Conservation (phyloP, 2,113 vertebrate genomes). For the Tringa solitaria region DNA sequence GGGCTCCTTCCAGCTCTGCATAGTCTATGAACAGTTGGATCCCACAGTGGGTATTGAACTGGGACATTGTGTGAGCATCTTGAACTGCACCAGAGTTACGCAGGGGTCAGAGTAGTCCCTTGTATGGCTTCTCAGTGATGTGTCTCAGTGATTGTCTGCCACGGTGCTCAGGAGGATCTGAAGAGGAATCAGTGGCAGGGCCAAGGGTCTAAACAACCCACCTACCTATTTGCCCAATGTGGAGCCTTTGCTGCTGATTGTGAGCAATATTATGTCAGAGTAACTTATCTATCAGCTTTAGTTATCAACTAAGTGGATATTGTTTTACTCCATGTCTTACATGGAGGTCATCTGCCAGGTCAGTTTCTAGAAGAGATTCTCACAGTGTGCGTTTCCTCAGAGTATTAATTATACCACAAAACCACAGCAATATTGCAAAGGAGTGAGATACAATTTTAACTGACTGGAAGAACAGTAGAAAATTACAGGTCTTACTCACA, state of each 20-base stretch:
- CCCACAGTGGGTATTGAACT: neutral
- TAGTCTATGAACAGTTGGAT: neutral
- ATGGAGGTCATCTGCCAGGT: slow-evolving; percentile 61
- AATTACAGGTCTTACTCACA: neutral
- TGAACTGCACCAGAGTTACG: neutral
- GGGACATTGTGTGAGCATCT: neutral
- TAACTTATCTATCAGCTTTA: slow-evolving; percentile 46
- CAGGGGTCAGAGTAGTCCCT: neutral
- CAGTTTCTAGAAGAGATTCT: slow-evolving; percentile 61
- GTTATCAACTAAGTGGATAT: slow-evolving; percentile 38
- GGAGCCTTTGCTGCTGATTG: neutral
- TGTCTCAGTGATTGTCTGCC: neutral
- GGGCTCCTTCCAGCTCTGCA: neutral
- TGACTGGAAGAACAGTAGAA: neutral
- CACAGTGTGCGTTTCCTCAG: slow-evolving; percentile 62
- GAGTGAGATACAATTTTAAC: neutral
- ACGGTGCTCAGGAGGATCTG: rapidly evolving
- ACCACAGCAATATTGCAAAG: slow-evolving; percentile 42
- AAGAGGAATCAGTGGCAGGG: neutral
- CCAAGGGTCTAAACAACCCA: neutral
- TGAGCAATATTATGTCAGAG: slow-evolving; percentile 31
- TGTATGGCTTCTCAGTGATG: neutral
- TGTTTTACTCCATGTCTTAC: slow-evolving; percentile 46
- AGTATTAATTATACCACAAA: slow-evolving; percentile 69
- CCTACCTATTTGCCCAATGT: neutral